Conservation (phyloP, 2,113 vertebrate genomes). For the Bubo bubo region DNA sequence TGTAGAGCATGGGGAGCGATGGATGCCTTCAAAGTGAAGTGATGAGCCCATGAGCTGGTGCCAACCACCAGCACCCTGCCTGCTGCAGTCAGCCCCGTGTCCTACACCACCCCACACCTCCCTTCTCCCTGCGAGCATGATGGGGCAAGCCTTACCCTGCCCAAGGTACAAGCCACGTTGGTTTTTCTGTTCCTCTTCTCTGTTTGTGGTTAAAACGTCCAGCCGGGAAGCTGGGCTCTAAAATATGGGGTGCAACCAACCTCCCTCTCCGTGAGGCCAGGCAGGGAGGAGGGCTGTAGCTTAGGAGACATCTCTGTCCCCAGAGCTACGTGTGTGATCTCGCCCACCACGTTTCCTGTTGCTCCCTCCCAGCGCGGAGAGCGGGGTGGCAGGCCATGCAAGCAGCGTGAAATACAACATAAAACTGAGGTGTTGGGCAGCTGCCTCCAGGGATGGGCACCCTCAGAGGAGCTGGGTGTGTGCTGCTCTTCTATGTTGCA, state of each 20-base stretch:
- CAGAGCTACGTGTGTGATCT: fast-evolving
- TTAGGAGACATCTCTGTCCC: neutral
- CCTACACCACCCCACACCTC: neutral
- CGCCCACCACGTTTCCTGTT: neutral
- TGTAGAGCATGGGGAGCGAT: neutral
- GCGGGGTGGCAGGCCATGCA: neutral
- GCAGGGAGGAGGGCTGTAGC: neutral
- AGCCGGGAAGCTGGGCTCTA: neutral
- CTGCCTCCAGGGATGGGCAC: neutral
- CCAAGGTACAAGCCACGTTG: neutral
- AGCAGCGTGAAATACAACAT: neutral
- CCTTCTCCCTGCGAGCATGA: fast-evolving
- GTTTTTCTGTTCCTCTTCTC: neutral
- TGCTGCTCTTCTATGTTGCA: fast-evolving
- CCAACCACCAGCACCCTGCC: neutral
- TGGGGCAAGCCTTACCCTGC: neutral
- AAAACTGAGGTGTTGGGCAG: fast-evolving
- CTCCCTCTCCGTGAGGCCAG: neutral
- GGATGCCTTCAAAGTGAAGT: neutral
- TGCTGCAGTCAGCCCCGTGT: fast-evolving
- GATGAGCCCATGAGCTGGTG: neutral
- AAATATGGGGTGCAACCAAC: neutral
- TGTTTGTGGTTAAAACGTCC: neutral
- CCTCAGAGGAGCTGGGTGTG: fast-evolving
- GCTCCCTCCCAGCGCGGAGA: fast-evolving